Percentiles rank a stretch among this genome's conserved stretches.
These are phyloP conservation scores for Lagria hirta DNA, from an alignment of 2,888 invertebrate genomes.

Conservation along the genomic window DNA sequence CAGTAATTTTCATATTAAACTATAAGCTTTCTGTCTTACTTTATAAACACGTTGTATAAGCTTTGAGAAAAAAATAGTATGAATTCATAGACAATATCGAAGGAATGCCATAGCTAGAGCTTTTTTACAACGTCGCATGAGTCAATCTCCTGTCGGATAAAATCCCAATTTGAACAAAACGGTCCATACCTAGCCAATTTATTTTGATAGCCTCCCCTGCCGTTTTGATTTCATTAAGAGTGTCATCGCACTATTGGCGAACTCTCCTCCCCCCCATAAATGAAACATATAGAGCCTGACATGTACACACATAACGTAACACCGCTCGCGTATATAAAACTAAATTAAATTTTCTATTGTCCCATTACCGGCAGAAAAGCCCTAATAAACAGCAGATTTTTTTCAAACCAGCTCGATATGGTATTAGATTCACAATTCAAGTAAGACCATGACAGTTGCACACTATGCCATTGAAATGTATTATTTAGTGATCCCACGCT, in stretches of 20 bases:
- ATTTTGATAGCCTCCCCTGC: conserved; percentile 50
- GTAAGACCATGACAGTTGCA: conserved; percentile 17
- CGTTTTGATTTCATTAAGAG: conserved; percentile 54
- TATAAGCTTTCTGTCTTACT: no score
- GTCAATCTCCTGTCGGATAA: conserved; percentile 42
- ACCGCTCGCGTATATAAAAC: conserved; percentile 47
- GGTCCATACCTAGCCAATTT: conserved; percentile 43
- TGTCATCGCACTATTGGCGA: conserved; percentile 47
- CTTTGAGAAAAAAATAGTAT: no score
- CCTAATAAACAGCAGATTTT: conserved; percentile 30
- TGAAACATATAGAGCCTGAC: conserved; percentile 48
- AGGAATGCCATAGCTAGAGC: no score
- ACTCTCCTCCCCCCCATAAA: conserved; percentile 38
- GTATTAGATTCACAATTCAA: conserved; percentile 13
- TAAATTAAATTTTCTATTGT: conserved; percentile 52
- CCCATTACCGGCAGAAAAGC: conserved; percentile 37
- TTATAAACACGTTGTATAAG: no score
- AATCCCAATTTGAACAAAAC: conserved; percentile 45
- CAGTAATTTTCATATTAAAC: no score
- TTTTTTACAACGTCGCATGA: no score
- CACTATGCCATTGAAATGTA: conserved; percentile 21
- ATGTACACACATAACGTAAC: conserved; percentile 42
- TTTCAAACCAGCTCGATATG: no score
- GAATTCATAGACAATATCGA: no score
- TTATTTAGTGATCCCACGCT: conserved; percentile 28